Evolutionary conservation across 1,140 invertebrate genomes (phyloP).

Genomic region (Planococcus citri): DNA sequence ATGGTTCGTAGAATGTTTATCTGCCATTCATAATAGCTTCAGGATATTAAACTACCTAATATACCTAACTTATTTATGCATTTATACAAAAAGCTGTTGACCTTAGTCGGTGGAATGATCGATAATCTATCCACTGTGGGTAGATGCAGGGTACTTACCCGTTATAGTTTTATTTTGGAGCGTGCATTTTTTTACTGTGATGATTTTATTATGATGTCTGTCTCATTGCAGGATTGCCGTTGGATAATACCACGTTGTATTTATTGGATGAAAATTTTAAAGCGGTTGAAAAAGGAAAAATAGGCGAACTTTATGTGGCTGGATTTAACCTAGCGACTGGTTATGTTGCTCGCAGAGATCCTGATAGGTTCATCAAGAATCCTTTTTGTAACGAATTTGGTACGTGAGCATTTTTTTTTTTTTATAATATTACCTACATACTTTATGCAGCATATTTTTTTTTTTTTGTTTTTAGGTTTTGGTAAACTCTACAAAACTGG

Average conservation of each 20-base stretch:
- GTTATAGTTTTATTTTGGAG: no score
- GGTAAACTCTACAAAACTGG: slow-evolving; percentile 59
- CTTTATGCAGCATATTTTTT: not conserved
- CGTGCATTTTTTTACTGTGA: no score
- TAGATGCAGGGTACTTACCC: no score
- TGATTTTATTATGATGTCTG: no score
- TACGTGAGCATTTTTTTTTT: no score
- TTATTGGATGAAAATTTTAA: slow-evolving; percentile 56
- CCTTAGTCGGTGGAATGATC: no score
- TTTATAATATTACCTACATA: no score
- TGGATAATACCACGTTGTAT: slow-evolving; percentile 68
- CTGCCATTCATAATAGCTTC: no score
- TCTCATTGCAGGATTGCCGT: slow-evolving; percentile 45
- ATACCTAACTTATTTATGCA: not conserved
- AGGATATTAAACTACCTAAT: no score
- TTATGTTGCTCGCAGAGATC: slow-evolving; percentile 59
- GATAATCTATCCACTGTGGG: no score
- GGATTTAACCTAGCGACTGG: slow-evolving; percentile 63
- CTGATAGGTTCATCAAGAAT: slow-evolving; percentile 59
- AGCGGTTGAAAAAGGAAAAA: slow-evolving; percentile 49
- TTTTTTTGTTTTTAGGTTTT: slow-evolving; percentile 35
- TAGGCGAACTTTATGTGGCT: slow-evolving; percentile 65
- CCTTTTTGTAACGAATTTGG: slow-evolving; percentile 51
- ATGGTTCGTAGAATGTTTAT: no score
- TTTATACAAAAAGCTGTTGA: not conserved